These are phyloP conservation scores for Pteronura brasiliensis DNA, from an alignment of 2,113 vertebrate species.

Conservation along the genomic window DNA sequence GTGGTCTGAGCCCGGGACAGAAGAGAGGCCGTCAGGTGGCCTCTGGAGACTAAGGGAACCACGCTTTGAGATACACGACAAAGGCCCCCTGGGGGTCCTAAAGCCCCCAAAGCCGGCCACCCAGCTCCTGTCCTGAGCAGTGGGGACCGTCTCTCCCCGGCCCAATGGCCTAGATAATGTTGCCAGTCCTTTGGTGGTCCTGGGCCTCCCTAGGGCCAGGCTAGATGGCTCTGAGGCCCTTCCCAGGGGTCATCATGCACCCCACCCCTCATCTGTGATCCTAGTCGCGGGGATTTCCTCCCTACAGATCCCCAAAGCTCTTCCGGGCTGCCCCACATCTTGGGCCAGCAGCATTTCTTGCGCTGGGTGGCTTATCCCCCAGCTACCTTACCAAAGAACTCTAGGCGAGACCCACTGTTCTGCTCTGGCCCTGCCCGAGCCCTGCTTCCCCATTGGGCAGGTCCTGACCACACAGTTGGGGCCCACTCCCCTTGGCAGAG, in stretches of 20 bases:
- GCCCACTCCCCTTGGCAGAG: not conserved
- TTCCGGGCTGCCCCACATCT: not conserved
- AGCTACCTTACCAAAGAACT: not conserved
- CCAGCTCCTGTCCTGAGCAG: not conserved
- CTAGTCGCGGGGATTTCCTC: not conserved
- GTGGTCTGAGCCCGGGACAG: too few relatives aligned
- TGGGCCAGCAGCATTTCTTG: not conserved
- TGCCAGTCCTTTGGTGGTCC: not conserved
- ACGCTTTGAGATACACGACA: not conserved
- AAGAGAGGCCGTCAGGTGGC: not conserved
- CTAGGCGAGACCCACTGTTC: not conserved
- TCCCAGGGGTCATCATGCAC: not conserved
- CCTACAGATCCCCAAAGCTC: too few relatives aligned
- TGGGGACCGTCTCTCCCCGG: not conserved
- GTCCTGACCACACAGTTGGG: not conserved
- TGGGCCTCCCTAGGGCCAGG: too few relatives aligned
- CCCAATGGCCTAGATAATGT: not conserved
- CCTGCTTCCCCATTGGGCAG: not conserved
- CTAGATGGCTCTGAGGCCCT: fast-evolving
- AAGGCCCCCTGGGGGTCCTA: not conserved
- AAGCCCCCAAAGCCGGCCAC: too few relatives aligned
- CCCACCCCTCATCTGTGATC: not conserved
- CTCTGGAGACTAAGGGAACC: fast-evolving
- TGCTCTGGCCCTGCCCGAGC: not conserved
- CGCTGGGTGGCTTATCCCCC: fast-evolving